Evolutionary conservation across 2,888 invertebrate genomes (phyloP).

Genomic region (Lamellibrachia columna): DNA sequence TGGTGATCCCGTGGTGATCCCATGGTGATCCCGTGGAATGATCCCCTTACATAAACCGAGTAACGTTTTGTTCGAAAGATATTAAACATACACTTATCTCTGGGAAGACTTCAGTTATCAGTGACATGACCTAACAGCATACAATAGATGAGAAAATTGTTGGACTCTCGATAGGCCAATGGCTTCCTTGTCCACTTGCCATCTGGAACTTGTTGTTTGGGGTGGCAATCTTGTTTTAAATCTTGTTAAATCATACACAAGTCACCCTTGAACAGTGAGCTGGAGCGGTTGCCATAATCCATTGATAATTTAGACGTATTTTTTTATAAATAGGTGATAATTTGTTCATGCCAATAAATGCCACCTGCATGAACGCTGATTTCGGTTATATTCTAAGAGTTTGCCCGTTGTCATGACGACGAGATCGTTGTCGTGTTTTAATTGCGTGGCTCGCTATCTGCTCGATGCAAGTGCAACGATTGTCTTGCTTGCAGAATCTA

Average conservation of each 20-base stretch:
- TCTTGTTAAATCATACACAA: too few species aligned
- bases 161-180: too few species aligned
- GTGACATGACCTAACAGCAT: not conserved
- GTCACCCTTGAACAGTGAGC: too few species aligned
- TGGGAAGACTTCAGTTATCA: too few species aligned
- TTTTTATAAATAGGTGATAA: not conserved
- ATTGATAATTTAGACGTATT: too few species aligned
- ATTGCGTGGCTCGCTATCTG: not conserved
- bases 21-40: not conserved
- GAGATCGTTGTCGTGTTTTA: not conserved
- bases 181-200: too few species aligned
- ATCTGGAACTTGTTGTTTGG: too few species aligned
- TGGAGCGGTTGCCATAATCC: too few species aligned
- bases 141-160: not conserved
- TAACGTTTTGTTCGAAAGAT: not conserved
- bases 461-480: constrained; percentile 4
- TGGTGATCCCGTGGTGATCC: not conserved
- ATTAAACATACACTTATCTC: too few species aligned
- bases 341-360: not conserved
- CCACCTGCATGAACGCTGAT: not conserved
- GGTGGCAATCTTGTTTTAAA: too few species aligned
- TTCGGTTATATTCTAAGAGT: not conserved
- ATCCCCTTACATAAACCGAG: not conserved
- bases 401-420: not conserved
- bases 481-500: not conserved